Evolutionary conservation across 2,888 invertebrate genomes (phyloP).

Genomic region (Eupithecia dodoneata): DNA sequence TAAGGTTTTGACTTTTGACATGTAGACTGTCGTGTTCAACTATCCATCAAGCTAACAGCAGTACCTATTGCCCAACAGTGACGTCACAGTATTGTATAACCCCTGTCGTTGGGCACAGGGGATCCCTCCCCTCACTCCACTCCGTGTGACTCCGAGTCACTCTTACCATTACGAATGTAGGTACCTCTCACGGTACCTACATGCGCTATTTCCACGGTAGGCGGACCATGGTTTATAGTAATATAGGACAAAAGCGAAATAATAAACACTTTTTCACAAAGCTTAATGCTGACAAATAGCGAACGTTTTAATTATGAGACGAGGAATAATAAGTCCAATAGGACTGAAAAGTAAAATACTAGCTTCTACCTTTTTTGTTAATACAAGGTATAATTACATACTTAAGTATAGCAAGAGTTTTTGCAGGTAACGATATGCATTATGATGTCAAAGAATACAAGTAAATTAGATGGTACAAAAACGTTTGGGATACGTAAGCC

Average conservation of each 20-base stretch:
- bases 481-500: background rate
- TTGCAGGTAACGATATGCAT: background rate
- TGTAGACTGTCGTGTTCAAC: background rate
- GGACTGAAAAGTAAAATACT: background rate
- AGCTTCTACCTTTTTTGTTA: background rate
- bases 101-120: background rate
- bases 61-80: constrained; percentile 6
- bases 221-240: background rate
- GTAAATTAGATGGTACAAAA: background rate
- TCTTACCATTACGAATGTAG: constrained; percentile 8
- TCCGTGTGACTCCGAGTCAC: background rate
- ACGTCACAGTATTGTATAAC: constrained; percentile 16
- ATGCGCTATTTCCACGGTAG: constrained; percentile 9
- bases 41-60: background rate
- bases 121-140: background rate
- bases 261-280: background rate
- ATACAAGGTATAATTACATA: background rate
- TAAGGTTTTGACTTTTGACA: background rate
- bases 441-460: background rate
- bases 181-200: background rate
- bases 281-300: background rate
- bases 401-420: background rate
- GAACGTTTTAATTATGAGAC: background rate
- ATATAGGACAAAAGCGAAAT: background rate
- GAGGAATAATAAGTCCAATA: background rate